Conservation (phyloP, 1,140 invertebrate species). For the Drosophila gunungcola region DNA sequence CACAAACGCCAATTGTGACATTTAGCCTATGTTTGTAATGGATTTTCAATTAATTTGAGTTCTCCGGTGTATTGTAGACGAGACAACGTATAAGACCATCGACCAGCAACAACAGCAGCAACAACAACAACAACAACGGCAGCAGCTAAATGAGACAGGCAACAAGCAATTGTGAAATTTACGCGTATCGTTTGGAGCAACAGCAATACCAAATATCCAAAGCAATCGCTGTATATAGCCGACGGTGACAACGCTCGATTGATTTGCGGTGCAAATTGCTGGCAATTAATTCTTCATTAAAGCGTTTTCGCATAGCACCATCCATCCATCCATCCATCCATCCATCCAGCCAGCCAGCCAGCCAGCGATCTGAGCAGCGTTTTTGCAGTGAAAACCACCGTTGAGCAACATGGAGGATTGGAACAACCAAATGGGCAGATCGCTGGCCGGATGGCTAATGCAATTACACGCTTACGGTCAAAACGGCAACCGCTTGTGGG, state of each 20-base stretch:
- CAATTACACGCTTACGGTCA: constrained; percentile 83
- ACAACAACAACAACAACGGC: constrained; percentile 8
- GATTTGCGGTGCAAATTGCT: constrained; percentile 83
- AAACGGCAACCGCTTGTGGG: constrained; percentile 59
- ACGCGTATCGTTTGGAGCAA: constrained; percentile 64
- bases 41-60: constrained; percentile 84
- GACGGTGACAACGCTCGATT: constrained; percentile 75
- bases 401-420: constrained; percentile 48
- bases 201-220: constrained; percentile 45
- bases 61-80: constrained; percentile 83
- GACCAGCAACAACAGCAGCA: constrained; percentile 33
- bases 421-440: constrained; percentile 30
- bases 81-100: constrained; percentile 71
- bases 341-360: constrained; percentile 14
- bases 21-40: constrained; percentile 84
- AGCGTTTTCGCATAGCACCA: constrained; percentile 81
- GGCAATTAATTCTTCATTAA: constrained; percentile 84
- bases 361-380: constrained; percentile 2
- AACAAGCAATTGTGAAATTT: constrained; percentile 78
- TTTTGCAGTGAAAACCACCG: constrained; percentile 67
- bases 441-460: constrained; percentile 67
- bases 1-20: constrained; percentile 83
- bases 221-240: constrained; percentile 59
- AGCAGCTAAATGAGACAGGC: constrained; percentile 33
- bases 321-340: too few species aligned